These are phyloP conservation scores for Timema podura DNA, from an alignment of 2,888 invertebrate genomes.

Conservation along the genomic window DNA sequence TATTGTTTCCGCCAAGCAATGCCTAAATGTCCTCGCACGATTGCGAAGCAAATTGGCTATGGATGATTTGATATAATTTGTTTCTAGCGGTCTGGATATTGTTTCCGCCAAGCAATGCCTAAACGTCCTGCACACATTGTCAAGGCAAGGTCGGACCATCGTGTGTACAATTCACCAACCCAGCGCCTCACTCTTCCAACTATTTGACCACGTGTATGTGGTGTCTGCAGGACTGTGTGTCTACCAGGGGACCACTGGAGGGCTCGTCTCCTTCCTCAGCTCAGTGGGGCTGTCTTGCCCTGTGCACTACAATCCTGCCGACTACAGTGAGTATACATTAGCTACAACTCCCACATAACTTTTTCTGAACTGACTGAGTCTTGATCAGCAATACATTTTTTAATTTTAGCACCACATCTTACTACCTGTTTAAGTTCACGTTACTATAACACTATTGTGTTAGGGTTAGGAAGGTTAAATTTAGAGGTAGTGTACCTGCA, in stretches of 20 bases:
- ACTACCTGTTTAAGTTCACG: too few relatives aligned
- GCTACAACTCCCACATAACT: too few relatives aligned
- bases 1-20: constrained; percentile 60
- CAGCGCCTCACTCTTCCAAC: constrained; percentile 58
- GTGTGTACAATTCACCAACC: constrained; percentile 69
- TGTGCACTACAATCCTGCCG: constrained; percentile 63
- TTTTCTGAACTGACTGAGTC: too few relatives aligned
- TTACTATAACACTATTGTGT: too few relatives aligned
- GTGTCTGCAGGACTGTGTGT: constrained; percentile 61
- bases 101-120: constrained; percentile 61
- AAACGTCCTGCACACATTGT: constrained; percentile 53
- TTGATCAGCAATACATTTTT: too few relatives aligned
- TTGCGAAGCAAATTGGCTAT: too few relatives aligned
- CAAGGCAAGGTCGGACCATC: constrained; percentile 61
- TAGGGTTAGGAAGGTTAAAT: too few relatives aligned
- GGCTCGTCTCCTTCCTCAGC: constrained; percentile 57
- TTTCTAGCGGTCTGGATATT: constrained; percentile 58
- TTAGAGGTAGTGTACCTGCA: too few relatives aligned
- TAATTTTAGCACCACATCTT: too few relatives aligned
- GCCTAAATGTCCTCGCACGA: constrained; percentile 57
- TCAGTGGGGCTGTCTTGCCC: constrained; percentile 57
- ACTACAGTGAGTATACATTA: constrained; percentile 57
- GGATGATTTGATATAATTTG: too few relatives aligned
- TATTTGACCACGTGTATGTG: constrained; percentile 63
- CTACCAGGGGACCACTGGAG: constrained; percentile 59